phyloP scores from a whole-genome alignment of 2,888 invertebrate species.

The Vesta saturnalis region DNA sequence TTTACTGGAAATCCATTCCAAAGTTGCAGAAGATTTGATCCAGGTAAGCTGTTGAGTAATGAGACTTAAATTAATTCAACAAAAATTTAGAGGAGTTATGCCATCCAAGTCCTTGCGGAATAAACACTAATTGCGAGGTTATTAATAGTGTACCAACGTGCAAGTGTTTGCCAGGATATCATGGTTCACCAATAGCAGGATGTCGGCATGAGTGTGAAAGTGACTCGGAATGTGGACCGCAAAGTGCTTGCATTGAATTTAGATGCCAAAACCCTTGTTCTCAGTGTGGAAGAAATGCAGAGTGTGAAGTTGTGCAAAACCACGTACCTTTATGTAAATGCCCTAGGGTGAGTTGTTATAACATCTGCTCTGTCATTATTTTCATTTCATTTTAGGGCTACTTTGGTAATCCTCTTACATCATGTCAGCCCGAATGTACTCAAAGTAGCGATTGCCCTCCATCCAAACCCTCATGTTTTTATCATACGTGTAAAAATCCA shows the following conservation, averaged over 20 bases:
- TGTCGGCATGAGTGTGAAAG: constrained; percentile 87
- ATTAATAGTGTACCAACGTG: constrained; percentile 81
- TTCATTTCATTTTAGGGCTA: constrained; percentile 69
- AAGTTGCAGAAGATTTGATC: constrained; percentile 77
- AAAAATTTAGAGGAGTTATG: constrained; percentile 78
- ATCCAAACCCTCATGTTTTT: constrained; percentile 80
- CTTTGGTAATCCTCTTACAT: constrained; percentile 78
- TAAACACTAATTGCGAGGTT: constrained; percentile 83
- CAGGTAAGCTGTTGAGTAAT: no score
- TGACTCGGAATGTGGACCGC: constrained; percentile 76
- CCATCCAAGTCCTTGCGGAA: constrained; percentile 83
- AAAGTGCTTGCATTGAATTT: constrained; percentile 78
- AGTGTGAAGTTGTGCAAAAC: constrained; percentile 77
- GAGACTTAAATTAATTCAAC: constrained; percentile 31
- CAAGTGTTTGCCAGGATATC: constrained; percentile 78
- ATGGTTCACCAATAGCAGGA: constrained; percentile 80
- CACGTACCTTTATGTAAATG: constrained; percentile 84
- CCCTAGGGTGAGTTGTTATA: constrained; percentile 71
- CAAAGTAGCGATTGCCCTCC: constrained; percentile 82
- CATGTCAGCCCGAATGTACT: constrained; percentile 84
- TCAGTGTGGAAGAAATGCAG: constrained; percentile 79
- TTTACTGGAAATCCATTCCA: constrained; percentile 82
- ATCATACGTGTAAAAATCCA: constrained; percentile 84
- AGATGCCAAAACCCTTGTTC: constrained; percentile 82
- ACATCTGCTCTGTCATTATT: neutral